Percentiles rank a stretch among this genome's conserved stretches.
Evolutionary conservation across 1,140 invertebrate genomes (phyloP).

Genomic region (Drosophila miranda): DNA sequence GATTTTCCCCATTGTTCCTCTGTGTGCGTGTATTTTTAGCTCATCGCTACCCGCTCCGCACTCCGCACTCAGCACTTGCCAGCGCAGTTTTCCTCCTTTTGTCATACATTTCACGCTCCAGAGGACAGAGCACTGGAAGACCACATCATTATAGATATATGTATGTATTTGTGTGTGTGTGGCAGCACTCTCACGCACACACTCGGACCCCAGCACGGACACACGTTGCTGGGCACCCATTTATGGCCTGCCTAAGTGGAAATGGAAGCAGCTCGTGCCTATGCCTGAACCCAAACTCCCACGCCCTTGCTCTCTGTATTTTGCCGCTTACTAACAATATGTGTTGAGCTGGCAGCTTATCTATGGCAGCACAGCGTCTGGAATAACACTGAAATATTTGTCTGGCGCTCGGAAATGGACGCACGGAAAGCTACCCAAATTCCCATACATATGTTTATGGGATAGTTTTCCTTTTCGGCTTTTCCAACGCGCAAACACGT

Average conservation of each 20-base stretch:
- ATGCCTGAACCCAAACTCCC: conserved; percentile 41
- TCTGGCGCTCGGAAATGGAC: conserved; percentile 43
- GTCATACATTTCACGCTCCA: conserved; percentile 77
- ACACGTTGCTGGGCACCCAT: conserved; percentile 18
- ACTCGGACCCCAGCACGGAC: background rate
- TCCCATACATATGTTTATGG: conserved; percentile 44
- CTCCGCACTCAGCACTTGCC: background rate
- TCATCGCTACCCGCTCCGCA: conserved; percentile 29
- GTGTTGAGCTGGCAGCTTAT: conserved; percentile 62
- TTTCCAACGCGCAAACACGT: conserved; percentile 7
- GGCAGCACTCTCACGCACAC: conserved; percentile 2
- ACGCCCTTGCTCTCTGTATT: conserved; percentile 4
- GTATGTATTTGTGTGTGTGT: background rate
- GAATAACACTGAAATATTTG: conserved; percentile 62
- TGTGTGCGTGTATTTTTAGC: conserved; percentile 53
- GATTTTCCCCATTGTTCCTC: conserved; percentile 52
- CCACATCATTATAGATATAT: conserved; percentile 68
- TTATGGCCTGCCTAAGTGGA: conserved; percentile 52
- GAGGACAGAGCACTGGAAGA: conserved; percentile 59
- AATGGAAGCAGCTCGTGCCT: conserved; percentile 41
- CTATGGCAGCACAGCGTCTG: conserved; percentile 57
- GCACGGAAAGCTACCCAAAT: conserved; percentile 41
- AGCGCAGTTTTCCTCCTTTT: conserved; percentile 58
- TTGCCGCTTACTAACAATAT: conserved; percentile 30
- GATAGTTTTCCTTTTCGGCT: conserved; percentile 47